A percentile compares a stretch with the other conserved stretches of the same genome.
Conservation (phyloP, 2,797 vertebrate species). For the Tinamus major region DNA sequence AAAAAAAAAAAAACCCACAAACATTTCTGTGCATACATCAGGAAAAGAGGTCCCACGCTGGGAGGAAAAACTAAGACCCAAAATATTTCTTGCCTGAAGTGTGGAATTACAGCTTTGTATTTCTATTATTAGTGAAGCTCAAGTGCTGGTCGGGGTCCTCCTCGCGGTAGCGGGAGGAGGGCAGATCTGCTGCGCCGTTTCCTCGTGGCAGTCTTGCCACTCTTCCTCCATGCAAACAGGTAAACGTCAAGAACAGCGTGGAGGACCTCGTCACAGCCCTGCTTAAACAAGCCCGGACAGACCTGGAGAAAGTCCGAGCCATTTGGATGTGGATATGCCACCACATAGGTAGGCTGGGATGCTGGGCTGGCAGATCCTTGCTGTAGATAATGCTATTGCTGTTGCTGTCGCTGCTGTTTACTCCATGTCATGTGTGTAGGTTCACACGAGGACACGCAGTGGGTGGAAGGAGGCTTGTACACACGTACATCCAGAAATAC, state of each 20-base stretch:
- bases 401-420: neutral
- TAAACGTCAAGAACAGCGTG: conserved; percentile 68
- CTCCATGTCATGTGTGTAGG: rapidly evolving
- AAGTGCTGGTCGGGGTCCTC: neutral
- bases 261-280: conserved; percentile 78
- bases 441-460: rapidly evolving
- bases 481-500: neutral
- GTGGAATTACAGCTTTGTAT: neutral
- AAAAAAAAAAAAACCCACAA: too few species aligned
- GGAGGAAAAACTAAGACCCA: neutral
- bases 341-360: conserved; percentile 79
- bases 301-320: conserved; percentile 81
- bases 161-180: neutral
- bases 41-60: neutral
- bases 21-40: neutral
- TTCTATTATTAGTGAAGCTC: neutral
- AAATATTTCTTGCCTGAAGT: neutral
- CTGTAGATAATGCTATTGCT: neutral
- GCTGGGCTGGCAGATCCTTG: rapidly evolving
- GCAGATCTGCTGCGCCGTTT: neutral
- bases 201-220: neutral
- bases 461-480: neutral
- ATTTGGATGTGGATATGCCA: conserved; percentile 86
- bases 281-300: conserved; percentile 75
- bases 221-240: conserved; percentile 59